Evolutionary conservation across 1,140 invertebrate species (phyloP).

Genomic region (Mylabris phalerata): DNA sequence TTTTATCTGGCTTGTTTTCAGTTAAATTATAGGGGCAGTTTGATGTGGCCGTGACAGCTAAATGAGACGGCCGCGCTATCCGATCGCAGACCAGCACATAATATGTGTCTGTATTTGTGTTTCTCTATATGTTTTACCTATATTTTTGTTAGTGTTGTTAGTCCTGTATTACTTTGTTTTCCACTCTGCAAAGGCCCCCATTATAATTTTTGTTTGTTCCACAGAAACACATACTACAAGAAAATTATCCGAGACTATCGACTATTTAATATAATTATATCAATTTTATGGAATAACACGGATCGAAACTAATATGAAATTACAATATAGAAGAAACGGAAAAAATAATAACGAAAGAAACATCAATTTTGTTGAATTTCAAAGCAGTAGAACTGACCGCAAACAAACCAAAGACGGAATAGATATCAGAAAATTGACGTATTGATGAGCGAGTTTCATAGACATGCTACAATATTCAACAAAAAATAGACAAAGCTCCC

Average conservation of each 20-base stretch:
- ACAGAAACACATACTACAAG: neutral
- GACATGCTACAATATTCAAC: too few species aligned
- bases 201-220: conserved; percentile 18
- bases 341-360: too few species aligned
- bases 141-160: neutral
- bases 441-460: too few species aligned
- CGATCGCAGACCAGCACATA: conserved; percentile 15
- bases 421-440: too few species aligned
- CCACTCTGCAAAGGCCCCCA: neutral
- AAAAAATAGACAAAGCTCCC: too few species aligned
- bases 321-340: too few species aligned
- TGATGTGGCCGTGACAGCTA: conserved; percentile 31
- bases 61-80: conserved; percentile 22
- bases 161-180: too few species aligned
- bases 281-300: conserved; percentile 17
- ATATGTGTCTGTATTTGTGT: neutral
- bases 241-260: conserved; percentile 15
- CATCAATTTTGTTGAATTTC: too few species aligned
- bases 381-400: too few species aligned
- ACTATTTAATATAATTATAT: conserved; percentile 20
- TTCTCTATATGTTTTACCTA: neutral
- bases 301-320: neutral
- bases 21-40: conserved; percentile 31
- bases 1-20: conserved; percentile 19
- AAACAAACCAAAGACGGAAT: too few species aligned